Evolutionary conservation across 2,888 invertebrate species (phyloP).

Genomic region (Macrosiphum euphorbiae): DNA sequence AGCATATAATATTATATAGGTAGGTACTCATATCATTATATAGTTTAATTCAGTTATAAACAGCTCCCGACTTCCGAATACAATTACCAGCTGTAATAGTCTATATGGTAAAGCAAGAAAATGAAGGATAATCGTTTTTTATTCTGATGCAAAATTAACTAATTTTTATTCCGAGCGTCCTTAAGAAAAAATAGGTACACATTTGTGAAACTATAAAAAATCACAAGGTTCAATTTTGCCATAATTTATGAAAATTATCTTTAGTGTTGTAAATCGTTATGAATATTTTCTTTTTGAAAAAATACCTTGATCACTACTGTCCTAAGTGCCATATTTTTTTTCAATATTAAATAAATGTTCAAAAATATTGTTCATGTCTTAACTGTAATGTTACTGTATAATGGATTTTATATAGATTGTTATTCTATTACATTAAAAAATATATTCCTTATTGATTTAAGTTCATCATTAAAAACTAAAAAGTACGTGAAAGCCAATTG

Average conservation of each 20-base stretch:
- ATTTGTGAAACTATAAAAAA: conserved; percentile 29
- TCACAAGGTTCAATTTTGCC: conserved; percentile 30
- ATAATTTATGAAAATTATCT: neutral
- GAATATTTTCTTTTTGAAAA: neutral
- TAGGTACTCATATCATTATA: neutral
- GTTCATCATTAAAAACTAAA: neutral
- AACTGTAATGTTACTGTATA: neutral
- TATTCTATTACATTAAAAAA: neutral
- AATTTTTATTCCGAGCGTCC: conserved; percentile 14
- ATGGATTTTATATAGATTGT: neutral
- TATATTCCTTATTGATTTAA: neutral
- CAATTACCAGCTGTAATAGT: neutral
- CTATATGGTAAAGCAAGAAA: neutral
- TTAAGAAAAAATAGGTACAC: neutral
- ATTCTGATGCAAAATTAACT: neutral
- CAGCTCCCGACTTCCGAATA: neutral
- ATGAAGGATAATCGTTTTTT: conserved; percentile 36
- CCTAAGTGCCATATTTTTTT: neutral
- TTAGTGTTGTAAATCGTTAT: neutral
- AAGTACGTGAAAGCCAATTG: neutral
- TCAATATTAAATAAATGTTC: neutral
- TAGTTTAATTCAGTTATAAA: neutral
- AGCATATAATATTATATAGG: neutral
- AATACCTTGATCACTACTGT: neutral
- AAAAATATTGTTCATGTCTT: neutral